Conservation (phyloP, 2,113 vertebrate genomes). For the Azemiops feae region DNA sequence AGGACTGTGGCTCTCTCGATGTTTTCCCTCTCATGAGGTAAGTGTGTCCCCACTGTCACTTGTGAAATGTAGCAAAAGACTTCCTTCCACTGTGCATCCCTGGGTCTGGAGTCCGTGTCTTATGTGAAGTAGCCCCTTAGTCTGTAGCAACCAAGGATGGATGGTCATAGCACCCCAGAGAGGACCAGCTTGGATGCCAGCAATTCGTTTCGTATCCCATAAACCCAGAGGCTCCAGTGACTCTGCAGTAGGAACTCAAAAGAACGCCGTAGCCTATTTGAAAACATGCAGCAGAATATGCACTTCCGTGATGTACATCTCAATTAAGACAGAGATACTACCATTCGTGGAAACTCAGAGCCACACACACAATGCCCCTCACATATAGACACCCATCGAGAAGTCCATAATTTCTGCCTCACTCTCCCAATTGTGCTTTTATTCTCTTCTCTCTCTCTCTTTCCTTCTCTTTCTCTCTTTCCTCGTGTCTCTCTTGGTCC, state of each 20-base stretch:
- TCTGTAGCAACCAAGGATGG: background rate
- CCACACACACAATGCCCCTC: background rate
- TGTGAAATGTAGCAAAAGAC: background rate
- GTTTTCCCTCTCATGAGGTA: background rate
- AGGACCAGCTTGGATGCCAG: background rate
- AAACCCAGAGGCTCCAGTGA: background rate
- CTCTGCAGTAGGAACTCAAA: background rate
- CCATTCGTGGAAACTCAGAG: background rate
- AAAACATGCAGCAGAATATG: background rate
- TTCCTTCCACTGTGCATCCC: background rate
- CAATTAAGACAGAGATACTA: background rate
- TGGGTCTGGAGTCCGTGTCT: background rate
- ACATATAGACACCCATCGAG: background rate
- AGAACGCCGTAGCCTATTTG: background rate
- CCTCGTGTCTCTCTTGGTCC: conserved; percentile 30
- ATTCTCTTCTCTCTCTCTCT: background rate
- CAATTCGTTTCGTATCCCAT: background rate
- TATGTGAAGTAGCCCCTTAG: background rate
- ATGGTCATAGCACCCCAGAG: background rate
- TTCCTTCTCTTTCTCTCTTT: background rate
- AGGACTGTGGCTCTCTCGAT: background rate
- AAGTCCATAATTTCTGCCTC: background rate
- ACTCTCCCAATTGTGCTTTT: background rate
- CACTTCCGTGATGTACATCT: background rate
- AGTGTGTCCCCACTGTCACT: background rate